phyloP scores from a whole-genome alignment of 2,888 invertebrate species.

The Heliconius ismenius region DNA sequence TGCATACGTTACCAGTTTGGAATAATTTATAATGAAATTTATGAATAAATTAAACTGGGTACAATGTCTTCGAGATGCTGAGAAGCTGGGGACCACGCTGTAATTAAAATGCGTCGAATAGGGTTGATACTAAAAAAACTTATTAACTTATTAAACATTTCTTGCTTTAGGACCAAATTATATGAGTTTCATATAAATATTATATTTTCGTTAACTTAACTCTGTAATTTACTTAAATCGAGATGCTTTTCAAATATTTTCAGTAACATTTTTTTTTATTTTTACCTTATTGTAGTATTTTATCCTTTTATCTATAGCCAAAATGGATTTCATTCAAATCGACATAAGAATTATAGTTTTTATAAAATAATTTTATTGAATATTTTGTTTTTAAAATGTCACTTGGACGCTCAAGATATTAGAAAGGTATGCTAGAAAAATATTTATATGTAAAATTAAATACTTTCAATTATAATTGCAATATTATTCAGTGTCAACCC shows the following conservation, averaged over 20 bases:
- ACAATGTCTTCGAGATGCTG: slow-evolving; percentile 71
- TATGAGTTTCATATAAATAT: neutral
- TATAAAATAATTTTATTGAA: neutral
- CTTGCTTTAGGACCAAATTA: neutral
- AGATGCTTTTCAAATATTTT: too few species aligned
- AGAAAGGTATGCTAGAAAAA: neutral
- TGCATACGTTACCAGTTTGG: slow-evolving; percentile 65
- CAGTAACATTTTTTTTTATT: neutral
- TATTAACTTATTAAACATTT: neutral
- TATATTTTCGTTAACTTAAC: neutral
- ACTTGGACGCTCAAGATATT: neutral
- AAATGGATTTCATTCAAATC: neutral
- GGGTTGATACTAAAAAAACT: slow-evolving; percentile 43
- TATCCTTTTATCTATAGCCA: neutral
- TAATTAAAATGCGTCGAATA: slow-evolving; percentile 66
- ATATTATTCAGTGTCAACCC: slow-evolving; percentile 54
- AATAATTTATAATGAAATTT: slow-evolving; percentile 70
- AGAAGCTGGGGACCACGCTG: slow-evolving; percentile 61
- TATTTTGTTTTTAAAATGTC: neutral
- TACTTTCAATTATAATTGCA: neutral
- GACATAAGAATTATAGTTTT: neutral
- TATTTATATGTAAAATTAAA: neutral
- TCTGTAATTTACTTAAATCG: neutral
- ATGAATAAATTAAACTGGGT: slow-evolving; percentile 73
- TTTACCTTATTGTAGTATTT: neutral